Percentiles rank a stretch among this genome's conserved stretches.
Evolutionary conservation across 2,113 vertebrate genomes (phyloP).

Genomic region (Alaudala cheleensis): DNA sequence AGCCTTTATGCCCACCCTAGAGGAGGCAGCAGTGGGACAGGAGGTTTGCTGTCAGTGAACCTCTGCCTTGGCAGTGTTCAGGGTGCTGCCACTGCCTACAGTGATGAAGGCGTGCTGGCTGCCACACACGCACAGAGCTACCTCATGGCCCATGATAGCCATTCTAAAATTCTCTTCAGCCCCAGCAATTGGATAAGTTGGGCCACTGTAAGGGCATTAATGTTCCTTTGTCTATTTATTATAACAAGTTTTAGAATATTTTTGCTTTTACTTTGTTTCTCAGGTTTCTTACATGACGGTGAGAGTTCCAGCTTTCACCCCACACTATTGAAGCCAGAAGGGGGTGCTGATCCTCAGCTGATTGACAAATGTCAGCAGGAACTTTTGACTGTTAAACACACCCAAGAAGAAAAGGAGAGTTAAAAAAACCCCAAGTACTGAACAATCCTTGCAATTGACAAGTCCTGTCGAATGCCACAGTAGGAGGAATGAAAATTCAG

Average conservation of each 20-base stretch:
- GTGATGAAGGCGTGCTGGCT: fast-evolving
- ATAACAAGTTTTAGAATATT: background rate
- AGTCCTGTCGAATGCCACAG: background rate
- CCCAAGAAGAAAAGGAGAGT: background rate
- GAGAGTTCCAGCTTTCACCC: background rate
- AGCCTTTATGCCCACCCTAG: background rate
- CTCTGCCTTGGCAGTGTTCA: background rate
- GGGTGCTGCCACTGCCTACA: background rate
- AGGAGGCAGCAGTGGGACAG: background rate
- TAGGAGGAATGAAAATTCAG: background rate
- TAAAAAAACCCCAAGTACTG: background rate
- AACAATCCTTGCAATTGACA: background rate
- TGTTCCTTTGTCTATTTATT: background rate
- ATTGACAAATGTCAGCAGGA: background rate
- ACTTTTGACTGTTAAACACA: background rate
- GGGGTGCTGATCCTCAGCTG: background rate
- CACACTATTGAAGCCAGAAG: background rate
- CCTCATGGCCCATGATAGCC: fast-evolving
- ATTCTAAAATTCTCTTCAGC: background rate
- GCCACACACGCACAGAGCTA: background rate
- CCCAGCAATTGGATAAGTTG: background rate
- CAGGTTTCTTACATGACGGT: background rate
- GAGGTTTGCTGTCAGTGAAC: background rate
- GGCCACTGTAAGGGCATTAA: background rate
- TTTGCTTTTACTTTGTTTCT: background rate